Percentiles rank a stretch among this genome's conserved stretches.
phyloP scores from a whole-genome alignment of 2,113 vertebrate genomes.

The Chroicocephalus ridibundus region DNA sequence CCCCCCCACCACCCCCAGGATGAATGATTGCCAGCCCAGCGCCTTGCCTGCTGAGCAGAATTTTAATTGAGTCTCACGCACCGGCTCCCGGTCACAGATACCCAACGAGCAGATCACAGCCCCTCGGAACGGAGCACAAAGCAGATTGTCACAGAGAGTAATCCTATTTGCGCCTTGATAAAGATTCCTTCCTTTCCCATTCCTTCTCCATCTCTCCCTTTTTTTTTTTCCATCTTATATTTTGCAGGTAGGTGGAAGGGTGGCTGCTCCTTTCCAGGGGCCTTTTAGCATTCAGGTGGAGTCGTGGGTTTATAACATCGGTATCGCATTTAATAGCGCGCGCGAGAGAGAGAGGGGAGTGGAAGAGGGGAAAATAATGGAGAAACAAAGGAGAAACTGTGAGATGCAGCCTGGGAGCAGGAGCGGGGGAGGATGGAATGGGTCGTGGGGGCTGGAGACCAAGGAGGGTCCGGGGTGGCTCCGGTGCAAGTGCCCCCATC shows the following conservation, averaged over 20 bases:
- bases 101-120: constrained; percentile 33
- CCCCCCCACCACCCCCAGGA: not conserved
- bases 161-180: constrained; percentile 50
- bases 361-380: not conserved
- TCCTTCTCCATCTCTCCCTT: not conserved
- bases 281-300: constrained; percentile 50
- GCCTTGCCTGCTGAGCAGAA: constrained; percentile 42
- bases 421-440: not conserved
- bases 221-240: not conserved
- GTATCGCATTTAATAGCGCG: constrained; percentile 33
- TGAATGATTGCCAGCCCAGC: not conserved
- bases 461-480: not conserved
- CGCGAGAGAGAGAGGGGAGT: not conserved
- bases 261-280: constrained; percentile 35
- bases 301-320: constrained; percentile 23
- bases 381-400: constrained; percentile 26
- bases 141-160: constrained; percentile 47
- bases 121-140: constrained; percentile 39
- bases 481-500: not conserved
- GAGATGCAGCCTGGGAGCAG: not conserved
- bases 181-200: constrained; percentile 37
- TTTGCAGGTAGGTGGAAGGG: constrained; percentile 36
- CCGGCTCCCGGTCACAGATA: not conserved
- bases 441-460: not conserved
- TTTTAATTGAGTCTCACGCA: constrained; percentile 11